These are phyloP conservation scores for Lutjanus erythropterus DNA, from an alignment of 2,113 vertebrate genomes.

Conservation along the genomic window DNA sequence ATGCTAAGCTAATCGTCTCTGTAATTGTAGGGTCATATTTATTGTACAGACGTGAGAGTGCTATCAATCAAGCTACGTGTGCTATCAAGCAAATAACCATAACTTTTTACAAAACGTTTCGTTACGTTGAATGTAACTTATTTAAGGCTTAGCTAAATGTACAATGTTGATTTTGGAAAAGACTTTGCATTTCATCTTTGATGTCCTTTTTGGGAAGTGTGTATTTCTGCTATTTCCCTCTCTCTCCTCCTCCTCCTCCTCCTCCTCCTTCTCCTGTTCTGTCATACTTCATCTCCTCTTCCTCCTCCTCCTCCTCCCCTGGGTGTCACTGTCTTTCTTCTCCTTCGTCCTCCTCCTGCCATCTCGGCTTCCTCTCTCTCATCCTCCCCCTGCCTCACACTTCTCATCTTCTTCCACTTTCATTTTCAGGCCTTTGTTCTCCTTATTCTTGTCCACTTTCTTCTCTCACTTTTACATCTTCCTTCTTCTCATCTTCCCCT, in stretches of 20 bases:
- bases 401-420: not conserved
- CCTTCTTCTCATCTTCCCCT: not conserved
- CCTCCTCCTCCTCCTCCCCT: conserved; percentile 12
- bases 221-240: conserved; percentile 31
- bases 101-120: not conserved
- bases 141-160: not conserved
- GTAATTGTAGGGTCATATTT: not conserved
- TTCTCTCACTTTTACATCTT: not conserved
- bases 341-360: not conserved
- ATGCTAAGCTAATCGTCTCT: not conserved
- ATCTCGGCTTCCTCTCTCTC: not conserved
- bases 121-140: not conserved
- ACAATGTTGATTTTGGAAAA: conserved; percentile 13
- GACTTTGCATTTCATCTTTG: conserved; percentile 14
- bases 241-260: conserved; percentile 19
- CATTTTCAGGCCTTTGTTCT: not conserved
- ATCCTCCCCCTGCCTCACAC: not conserved
- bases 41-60: no score
- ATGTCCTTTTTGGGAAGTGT: conserved; percentile 44
- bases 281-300: conserved; percentile 15
- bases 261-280: not conserved
- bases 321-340: conserved; percentile 18
- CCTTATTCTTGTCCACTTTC: not conserved
- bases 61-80: no score
- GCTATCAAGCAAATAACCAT: no score